phyloP scores from a whole-genome alignment of 1,140 invertebrate species.

The Trialeurodes vaporariorum region DNA sequence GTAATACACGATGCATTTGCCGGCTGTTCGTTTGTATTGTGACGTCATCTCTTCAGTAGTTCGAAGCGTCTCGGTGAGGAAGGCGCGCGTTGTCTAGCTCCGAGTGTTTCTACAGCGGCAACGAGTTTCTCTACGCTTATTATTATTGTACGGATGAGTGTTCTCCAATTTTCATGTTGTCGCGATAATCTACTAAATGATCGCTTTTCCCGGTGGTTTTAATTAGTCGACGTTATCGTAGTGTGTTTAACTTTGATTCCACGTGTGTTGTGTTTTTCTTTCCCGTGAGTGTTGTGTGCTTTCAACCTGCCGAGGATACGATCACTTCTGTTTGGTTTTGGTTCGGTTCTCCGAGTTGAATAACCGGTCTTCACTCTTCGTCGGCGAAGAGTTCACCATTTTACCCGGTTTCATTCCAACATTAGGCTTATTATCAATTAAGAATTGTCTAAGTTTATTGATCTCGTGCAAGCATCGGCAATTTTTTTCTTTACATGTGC shows the following conservation, averaged over 20 bases:
- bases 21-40: not conserved
- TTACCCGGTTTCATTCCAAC: not conserved
- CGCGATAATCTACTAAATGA: no score
- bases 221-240: no score
- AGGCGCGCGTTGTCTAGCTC: not conserved
- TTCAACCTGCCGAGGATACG: not conserved
- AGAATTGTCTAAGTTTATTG: not conserved
- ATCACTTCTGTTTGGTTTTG: not conserved
- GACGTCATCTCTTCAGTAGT: not conserved
- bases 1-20: not conserved
- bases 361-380: not conserved
- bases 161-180: no score
- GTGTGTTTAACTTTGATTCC: no score
- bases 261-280: not conserved
- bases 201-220: no score
- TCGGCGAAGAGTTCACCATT: not conserved
- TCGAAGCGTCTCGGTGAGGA: not conserved
- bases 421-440: not conserved
- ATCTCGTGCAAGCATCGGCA: no score
- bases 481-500: not conserved
- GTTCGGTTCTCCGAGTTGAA: not conserved
- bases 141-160: no score
- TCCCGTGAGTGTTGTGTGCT: not conserved
- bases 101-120: no score
- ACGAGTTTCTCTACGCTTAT: no score